Conservation (phyloP, 2,888 invertebrate genomes). For the Meghimatium bilineatum region DNA sequence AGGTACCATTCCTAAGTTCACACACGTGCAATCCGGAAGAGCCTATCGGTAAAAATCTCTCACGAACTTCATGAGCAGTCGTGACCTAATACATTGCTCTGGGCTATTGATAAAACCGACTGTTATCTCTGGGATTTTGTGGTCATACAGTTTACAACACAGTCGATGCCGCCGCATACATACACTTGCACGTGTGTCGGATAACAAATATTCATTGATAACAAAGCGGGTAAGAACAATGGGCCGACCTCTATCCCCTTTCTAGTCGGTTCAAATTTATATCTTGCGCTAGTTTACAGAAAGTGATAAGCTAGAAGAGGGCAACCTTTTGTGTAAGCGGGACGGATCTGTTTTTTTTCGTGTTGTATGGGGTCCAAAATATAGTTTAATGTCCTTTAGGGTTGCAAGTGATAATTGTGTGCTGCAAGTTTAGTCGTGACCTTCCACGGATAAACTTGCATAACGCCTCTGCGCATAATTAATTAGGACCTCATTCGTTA, state of each 20-base stretch:
- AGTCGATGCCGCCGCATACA: not conserved
- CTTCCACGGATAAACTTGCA: no score
- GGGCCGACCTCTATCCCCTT: not conserved
- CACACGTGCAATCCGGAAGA: not conserved
- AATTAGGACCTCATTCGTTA: no score
- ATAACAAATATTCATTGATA: not conserved
- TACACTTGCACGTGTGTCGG: not conserved
- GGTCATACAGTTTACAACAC: not conserved
- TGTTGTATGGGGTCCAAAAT: no score
- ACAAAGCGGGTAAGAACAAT: not conserved
- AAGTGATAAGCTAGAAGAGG: no score
- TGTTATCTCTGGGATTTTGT: not conserved
- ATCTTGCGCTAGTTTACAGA: not conserved
- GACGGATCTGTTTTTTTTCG: no score
- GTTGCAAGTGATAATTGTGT: no score
- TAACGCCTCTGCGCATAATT: no score
- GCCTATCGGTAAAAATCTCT: not conserved
- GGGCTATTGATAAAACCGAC: not conserved
- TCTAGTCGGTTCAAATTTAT: not conserved
- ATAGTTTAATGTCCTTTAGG: no score
- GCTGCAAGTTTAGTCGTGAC: no score
- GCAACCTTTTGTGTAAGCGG: no score
- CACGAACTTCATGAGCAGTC: conserved; percentile 11
- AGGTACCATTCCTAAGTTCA: not conserved
- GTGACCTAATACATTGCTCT: not conserved